Conservation (phyloP, 2,888 invertebrate species). For the Pandemis heparana region DNA sequence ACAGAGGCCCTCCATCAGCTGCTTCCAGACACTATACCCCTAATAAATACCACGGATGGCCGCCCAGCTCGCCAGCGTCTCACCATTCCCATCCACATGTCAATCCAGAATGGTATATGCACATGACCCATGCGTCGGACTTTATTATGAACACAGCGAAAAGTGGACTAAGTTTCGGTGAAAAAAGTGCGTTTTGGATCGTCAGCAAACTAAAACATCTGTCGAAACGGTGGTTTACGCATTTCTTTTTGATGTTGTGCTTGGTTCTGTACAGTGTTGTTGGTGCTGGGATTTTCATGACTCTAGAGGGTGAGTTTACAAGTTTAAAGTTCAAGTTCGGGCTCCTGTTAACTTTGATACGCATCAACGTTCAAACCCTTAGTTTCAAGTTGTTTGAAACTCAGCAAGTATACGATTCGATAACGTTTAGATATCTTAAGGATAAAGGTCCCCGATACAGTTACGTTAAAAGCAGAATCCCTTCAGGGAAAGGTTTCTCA, state of each 20-base stretch:
- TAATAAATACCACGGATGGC: slow-evolving; percentile 63
- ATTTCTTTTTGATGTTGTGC: slow-evolving; percentile 92
- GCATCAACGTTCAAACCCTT: not conserved
- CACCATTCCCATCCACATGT: slow-evolving; percentile 70
- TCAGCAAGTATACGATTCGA: not conserved
- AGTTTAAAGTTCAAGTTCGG: not conserved
- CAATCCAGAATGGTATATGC: slow-evolving; percentile 71
- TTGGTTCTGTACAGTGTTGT: slow-evolving; percentile 92
- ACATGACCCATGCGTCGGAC: slow-evolving; percentile 89
- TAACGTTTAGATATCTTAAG: not conserved
- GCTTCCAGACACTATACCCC: slow-evolving; percentile 61
- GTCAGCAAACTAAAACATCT: slow-evolving; percentile 91
- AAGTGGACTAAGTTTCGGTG: slow-evolving; percentile 93
- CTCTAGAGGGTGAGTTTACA: slow-evolving; percentile 89
- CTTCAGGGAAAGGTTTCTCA: slow-evolving; percentile 19
- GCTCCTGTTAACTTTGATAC: not conserved
- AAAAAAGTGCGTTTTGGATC: slow-evolving; percentile 92
- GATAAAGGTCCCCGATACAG: not conserved
- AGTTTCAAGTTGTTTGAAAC: slow-evolving; percentile 9
- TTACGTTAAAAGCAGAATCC: not conserved
- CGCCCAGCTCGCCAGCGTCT: slow-evolving; percentile 67
- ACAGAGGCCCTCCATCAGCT: slow-evolving; percentile 60
- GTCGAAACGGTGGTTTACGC: slow-evolving; percentile 95
- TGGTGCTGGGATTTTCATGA: slow-evolving; percentile 92
- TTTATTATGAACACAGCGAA: slow-evolving; percentile 90